A percentile compares a stretch with the other conserved stretches of the same genome.
These are phyloP conservation scores for Gallinago nigripennis DNA, from an alignment of 2,797 vertebrate species.

Conservation along the genomic window DNA sequence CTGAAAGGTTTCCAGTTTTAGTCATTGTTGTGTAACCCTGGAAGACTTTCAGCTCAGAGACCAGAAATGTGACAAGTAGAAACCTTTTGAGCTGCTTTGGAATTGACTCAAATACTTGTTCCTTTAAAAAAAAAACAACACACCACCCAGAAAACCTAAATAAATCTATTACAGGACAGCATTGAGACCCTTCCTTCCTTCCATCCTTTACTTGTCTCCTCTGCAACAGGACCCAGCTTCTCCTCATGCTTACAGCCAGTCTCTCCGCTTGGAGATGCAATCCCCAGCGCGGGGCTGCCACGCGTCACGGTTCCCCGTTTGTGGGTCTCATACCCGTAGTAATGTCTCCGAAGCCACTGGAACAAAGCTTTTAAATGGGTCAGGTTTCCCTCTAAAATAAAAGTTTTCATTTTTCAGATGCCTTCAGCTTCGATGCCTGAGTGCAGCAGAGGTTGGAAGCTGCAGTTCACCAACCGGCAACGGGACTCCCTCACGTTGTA, in stretches of 20 bases:
- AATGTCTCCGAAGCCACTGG: background rate
- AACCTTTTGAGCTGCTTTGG: constrained; percentile 28
- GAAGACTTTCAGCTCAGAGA: constrained; percentile 33
- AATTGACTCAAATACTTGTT: background rate
- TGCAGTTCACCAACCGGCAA: background rate
- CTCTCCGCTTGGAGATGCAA: background rate
- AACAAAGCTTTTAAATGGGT: background rate
- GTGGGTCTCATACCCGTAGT: background rate
- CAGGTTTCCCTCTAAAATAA: background rate
- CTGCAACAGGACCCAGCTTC: background rate
- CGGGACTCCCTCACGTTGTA: too few species aligned
- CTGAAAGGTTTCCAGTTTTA: constrained; percentile 51
- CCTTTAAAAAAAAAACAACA: background rate
- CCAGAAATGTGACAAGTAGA: constrained; percentile 48
- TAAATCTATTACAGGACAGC: background rate
- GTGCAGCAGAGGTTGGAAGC: background rate
- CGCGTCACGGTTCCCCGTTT: fast-evolving
- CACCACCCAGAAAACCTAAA: background rate
- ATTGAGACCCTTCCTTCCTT: background rate
- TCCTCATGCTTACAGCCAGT: background rate
- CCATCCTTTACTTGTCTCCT: background rate
- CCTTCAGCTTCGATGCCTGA: background rate
- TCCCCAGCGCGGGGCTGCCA: background rate
- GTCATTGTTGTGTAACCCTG: constrained; percentile 56
- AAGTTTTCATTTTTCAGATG: background rate